phyloP scores from a whole-genome alignment of 2,888 invertebrate species.

The Herminia tarsipennalis region DNA sequence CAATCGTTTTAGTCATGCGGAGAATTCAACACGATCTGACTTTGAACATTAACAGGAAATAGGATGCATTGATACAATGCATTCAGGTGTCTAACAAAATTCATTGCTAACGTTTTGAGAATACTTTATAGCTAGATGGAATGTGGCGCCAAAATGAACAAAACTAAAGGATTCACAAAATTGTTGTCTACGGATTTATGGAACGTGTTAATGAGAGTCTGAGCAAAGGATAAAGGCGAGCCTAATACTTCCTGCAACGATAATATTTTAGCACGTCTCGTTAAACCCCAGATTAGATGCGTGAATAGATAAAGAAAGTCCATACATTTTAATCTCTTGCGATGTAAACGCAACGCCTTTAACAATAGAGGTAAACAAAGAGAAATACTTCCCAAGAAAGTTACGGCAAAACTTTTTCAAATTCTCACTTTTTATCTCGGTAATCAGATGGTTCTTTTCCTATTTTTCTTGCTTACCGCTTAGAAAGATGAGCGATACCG shows the following conservation, averaged over 20 bases:
- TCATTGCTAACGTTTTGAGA: constrained; percentile 55
- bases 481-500: constrained; percentile 56
- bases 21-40: constrained; percentile 56
- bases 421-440: constrained; percentile 56
- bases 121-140: constrained; percentile 56
- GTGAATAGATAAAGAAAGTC: constrained; percentile 46
- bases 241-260: constrained; percentile 57
- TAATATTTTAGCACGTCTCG: constrained; percentile 54
- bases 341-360: constrained; percentile 50
- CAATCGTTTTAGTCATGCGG: constrained; percentile 55
- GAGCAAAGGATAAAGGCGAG: constrained; percentile 44
- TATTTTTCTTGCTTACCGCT: constrained; percentile 53
- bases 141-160: constrained; percentile 56
- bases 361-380: constrained; percentile 56
- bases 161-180: constrained; percentile 39
- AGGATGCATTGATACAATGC: constrained; percentile 72
- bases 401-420: constrained; percentile 48
- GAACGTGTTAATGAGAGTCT: constrained; percentile 51
- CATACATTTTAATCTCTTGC: constrained; percentile 43
- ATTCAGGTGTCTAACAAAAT: constrained; percentile 71
- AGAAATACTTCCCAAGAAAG: constrained; percentile 51
- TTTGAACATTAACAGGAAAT: constrained; percentile 70
- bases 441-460: constrained; percentile 48
- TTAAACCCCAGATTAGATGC: constrained; percentile 51
- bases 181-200: constrained; percentile 33